Evolutionary conservation across 2,113 vertebrate genomes (phyloP).

Genomic region (Strigops habroptila): DNA sequence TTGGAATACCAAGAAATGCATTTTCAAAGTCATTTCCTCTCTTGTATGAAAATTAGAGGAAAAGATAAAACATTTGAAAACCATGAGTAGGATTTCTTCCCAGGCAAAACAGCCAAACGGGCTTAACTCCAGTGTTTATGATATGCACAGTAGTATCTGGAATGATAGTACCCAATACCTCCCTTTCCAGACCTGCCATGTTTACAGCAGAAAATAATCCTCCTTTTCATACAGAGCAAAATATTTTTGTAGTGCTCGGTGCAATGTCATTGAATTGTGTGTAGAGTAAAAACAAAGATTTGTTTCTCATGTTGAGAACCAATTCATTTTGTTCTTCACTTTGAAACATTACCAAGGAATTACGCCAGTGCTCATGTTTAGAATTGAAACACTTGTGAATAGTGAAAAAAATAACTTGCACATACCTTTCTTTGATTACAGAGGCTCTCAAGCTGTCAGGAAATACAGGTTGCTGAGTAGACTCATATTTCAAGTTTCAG

Average conservation of each 20-base stretch:
- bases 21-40: neutral
- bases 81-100: neutral
- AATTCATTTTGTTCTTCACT: neutral
- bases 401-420: neutral
- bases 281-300: neutral
- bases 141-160: neutral
- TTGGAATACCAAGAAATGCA: neutral
- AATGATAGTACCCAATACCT: neutral
- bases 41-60: neutral
- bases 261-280: neutral
- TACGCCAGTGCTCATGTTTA: neutral
- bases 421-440: neutral
- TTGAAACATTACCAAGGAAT: neutral
- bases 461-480: neutral
- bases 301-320: neutral
- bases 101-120: neutral
- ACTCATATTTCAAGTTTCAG: neutral
- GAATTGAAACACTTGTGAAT: neutral
- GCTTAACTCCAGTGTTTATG: neutral
- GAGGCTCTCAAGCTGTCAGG: neutral
- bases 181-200: neutral
- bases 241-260: neutral
- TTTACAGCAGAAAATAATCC: neutral
- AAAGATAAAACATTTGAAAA: neutral
- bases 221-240: neutral